A percentile compares a stretch with the other conserved stretches of the same genome.
phyloP scores from a whole-genome alignment of 2,797 vertebrate species.

The Coendou prehensilis region DNA sequence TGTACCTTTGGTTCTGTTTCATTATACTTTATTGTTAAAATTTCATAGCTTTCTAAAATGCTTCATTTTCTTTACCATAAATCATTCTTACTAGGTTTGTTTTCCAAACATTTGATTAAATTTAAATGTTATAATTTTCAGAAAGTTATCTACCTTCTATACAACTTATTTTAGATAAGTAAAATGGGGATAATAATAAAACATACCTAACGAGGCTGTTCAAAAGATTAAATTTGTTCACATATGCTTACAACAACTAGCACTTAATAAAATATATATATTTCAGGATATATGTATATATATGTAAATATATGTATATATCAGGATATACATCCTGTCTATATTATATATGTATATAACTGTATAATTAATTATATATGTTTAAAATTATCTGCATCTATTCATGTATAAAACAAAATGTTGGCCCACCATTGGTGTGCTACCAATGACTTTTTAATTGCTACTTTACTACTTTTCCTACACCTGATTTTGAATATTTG shows the following conservation, averaged over 20 bases:
- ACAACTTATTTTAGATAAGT: not conserved
- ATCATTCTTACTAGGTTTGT: not conserved
- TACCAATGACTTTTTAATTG: not conserved
- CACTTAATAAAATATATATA: not conserved
- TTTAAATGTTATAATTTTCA: conserved; percentile 4
- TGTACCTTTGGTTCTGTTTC: not conserved
- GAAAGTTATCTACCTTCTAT: not conserved
- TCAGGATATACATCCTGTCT: not conserved
- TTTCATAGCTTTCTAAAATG: conserved; percentile 4
- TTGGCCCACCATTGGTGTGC: not conserved
- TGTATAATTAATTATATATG: not conserved
- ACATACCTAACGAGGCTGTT: not conserved
- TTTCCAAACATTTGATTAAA: conserved; percentile 28
- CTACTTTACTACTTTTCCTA: not conserved
- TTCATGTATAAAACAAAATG: not conserved
- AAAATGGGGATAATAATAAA: not conserved
- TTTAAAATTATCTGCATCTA: not conserved
- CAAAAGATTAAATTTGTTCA: not conserved
- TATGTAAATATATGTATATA: not conserved
- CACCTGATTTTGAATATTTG: not conserved
- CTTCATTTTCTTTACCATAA: not conserved
- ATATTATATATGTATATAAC: not conserved
- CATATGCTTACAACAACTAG: not conserved
- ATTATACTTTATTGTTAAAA: not conserved
- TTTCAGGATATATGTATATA: not conserved